Evolutionary conservation across 2,113 vertebrate species (phyloP).

Genomic region (Pongo abelii): DNA sequence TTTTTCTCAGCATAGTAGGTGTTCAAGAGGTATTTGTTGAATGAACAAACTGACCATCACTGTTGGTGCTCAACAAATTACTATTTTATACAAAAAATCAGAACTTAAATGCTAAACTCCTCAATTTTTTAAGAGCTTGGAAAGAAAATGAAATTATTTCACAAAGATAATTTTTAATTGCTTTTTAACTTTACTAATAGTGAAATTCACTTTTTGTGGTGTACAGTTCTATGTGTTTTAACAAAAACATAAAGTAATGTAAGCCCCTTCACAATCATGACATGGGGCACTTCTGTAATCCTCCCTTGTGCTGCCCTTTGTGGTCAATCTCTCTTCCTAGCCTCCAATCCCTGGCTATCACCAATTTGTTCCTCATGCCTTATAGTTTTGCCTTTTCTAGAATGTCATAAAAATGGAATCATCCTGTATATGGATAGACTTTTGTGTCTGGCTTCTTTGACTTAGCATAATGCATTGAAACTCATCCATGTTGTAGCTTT

Average conservation of each 20-base stretch:
- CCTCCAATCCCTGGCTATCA: not conserved
- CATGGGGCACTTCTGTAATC: not conserved
- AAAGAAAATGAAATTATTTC: slow-evolving; percentile 32
- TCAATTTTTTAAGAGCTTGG: slow-evolving; percentile 22
- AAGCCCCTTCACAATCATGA: not conserved
- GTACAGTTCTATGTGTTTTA: not conserved
- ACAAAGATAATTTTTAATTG: not conserved
- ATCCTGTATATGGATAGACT: not conserved
- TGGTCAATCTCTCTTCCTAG: not conserved
- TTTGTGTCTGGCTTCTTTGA: slow-evolving; percentile 41
- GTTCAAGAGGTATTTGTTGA: not conserved
- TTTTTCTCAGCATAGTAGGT: not conserved
- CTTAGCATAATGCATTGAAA: not conserved
- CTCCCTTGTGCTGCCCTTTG: not conserved
- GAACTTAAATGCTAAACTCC: not conserved
- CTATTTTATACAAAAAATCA: slow-evolving; percentile 15
- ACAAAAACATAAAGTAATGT: not conserved
- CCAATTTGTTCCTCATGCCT: not conserved
- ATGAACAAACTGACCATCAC: not conserved
- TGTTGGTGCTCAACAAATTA: not conserved
- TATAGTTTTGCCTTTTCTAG: not conserved
- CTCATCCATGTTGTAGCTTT: not conserved
- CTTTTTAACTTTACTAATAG: not conserved
- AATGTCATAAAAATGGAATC: slow-evolving; percentile 7
- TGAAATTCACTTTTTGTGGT: not conserved